These are phyloP conservation scores for Tolmerus cingulatus DNA, from an alignment of 2,888 invertebrate species.

Conservation along the genomic window DNA sequence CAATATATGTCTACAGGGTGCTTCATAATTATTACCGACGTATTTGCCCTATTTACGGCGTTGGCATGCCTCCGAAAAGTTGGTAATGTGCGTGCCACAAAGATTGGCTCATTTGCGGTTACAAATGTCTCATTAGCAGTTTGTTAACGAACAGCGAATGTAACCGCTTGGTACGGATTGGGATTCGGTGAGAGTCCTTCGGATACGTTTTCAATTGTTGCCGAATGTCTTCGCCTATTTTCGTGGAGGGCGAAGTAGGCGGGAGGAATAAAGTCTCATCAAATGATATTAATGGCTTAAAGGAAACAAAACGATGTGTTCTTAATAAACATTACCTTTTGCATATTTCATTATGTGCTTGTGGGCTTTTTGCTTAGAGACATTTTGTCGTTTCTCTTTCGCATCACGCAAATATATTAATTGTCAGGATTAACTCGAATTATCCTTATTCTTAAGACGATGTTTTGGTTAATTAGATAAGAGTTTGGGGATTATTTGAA, in stretches of 20 bases:
- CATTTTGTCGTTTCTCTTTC: not conserved
- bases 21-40: not conserved
- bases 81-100: not conserved
- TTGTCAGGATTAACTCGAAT: not conserved
- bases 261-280: not conserved
- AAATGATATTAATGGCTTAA: not conserved
- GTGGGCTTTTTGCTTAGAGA: not conserved
- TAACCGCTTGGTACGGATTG: not conserved
- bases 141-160: conserved; percentile 3
- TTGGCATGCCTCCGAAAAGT: not conserved
- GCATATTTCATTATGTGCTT: not conserved
- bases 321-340: not conserved
- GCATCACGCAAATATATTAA: not conserved
- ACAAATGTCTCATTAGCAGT: conserved; percentile 15
- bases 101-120: conserved; percentile 3
- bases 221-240: not conserved
- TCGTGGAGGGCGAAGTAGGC: not conserved
- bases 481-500: not conserved
- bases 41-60: not conserved
- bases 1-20: not conserved
- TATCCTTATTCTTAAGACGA: not conserved
- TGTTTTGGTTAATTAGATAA: not conserved
- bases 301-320: not conserved
- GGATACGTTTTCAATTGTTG: not conserved
- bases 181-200: not conserved